Base-by-base conservation (phyloP, 2,113 vertebrate species). In the Percopsis transmontana region DNA sequence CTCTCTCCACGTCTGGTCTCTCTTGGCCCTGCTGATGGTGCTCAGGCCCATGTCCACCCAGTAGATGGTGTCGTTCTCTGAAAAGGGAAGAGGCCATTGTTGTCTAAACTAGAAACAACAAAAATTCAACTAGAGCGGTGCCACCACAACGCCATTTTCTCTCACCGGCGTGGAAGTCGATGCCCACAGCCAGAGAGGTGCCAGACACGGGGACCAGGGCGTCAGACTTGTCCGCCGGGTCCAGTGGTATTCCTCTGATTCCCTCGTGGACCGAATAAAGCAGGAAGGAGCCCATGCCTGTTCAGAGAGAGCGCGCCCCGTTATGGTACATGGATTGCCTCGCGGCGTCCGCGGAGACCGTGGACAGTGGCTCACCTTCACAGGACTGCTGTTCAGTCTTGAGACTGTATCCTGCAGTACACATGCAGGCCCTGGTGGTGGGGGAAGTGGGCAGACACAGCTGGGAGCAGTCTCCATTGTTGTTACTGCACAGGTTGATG, bases 241-340 rank as follows among this genome's bases (percentile, higher is more conserved):
- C 96, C 50, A 99, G 88, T 0, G 97, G 97, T 64, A 99, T 97
- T 76, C 97, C 96, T 0, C 96, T 90, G 77, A 99, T 99, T 39
- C 97, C 97, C 84, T 99, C 97, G 0, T 99, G 97, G 57, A 99
- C 97, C 0, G 97, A 99, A 68, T 98, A 99, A 21, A 99, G 92
- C 45, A 99, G 92, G 85, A 99, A 99, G 48, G 97, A 99, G 44
- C 95, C 97, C 83, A 99, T 97, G 0, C 97, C 97, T 99, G 88
- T 47, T 62, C 52, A 66, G 53, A 71, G 23, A 79, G 1, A 58
- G 1, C 15, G 8, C 11, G 47, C 38, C 44, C 57, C 71, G 64
- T 65, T 20, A 27, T 38, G 38, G 59, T n/a, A 48, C 1, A 0
- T 57, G 20, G 19, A 38, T 68, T 66, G 54, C 45, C 9, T 55